Percentiles rank a stretch among this genome's conserved stretches.
Conservation (phyloP, 1,140 invertebrate genomes). For the Subanguina moxae region DNA sequence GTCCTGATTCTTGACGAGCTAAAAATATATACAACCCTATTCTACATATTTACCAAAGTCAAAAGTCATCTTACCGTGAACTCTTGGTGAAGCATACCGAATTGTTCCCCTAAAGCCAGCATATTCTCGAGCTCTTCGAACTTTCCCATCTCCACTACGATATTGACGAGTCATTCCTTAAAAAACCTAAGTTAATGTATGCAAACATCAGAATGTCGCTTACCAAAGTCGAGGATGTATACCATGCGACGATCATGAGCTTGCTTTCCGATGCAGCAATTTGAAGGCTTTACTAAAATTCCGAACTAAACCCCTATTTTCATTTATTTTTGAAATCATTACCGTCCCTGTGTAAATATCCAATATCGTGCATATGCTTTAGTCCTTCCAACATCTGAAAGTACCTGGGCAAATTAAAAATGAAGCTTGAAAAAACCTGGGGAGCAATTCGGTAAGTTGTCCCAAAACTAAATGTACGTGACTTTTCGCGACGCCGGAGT, state of each 20-base stretch:
- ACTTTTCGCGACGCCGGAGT: conserved; percentile 11
- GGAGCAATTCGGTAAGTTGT: conserved; percentile 8
- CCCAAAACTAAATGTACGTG: conserved; percentile 6
- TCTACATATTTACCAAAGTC: too few species aligned
- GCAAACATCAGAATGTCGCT: not conserved
- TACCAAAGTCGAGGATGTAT: conserved; percentile 22
- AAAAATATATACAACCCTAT: too few species aligned
- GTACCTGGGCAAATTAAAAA: not conserved
- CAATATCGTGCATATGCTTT: conserved; percentile 19
- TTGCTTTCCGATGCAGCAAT: conserved; percentile 14
- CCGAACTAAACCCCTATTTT: not conserved
- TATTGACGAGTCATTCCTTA: conserved; percentile 19
- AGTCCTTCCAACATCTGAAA: conserved; percentile 2
- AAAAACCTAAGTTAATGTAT: conserved; percentile 2
- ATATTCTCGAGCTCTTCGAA: conserved; percentile 15
- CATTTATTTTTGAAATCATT: not conserved
- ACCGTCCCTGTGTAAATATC: conserved; percentile 19
- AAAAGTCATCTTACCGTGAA: conserved; percentile 1
- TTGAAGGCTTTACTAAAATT: conserved; percentile 14
- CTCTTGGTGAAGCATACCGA: conserved; percentile 14
- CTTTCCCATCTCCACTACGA: conserved; percentile 7
- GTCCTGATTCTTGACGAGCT: conserved; percentile 15
- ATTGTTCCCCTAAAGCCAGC: conserved; percentile 13
- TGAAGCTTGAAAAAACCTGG: conserved; percentile 2
- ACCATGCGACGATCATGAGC: conserved; percentile 1